These are phyloP conservation scores for Lacanobia wlatinum DNA, from an alignment of 2,888 invertebrate species.

Conservation along the genomic window DNA sequence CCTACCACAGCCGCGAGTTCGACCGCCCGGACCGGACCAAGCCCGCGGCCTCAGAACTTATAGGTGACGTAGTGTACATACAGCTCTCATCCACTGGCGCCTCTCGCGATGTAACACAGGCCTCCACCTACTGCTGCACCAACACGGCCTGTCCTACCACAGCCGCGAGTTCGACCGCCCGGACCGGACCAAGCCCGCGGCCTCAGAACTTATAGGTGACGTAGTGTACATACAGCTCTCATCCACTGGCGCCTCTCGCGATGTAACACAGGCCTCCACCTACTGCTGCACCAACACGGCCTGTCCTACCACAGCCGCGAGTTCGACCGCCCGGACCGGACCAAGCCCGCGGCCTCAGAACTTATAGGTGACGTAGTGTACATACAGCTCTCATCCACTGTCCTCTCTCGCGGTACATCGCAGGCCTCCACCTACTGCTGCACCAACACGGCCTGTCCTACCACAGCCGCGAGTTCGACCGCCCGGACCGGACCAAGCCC, in stretches of 20 bases:
- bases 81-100: conserved; percentile 95
- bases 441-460: conserved; percentile 94
- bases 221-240: not conserved
- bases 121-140: conserved; percentile 95
- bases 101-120: conserved; percentile 97
- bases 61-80: conserved; percentile 82
- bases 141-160: conserved; percentile 94
- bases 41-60: conserved; percentile 95
- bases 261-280: conserved; percentile 96
- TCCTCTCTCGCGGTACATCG: conserved; percentile 97
- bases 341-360: conserved; percentile 94
- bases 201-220: conserved; percentile 94
- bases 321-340: conserved; percentile 85
- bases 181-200: conserved; percentile 92
- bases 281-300: conserved; percentile 94
- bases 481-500: conserved; percentile 92
- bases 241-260: conserved; percentile 98
- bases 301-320: conserved; percentile 92
- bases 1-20: conserved; percentile 94
- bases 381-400: conserved; percentile 93
- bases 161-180: conserved; percentile 92
- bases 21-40: conserved; percentile 90
- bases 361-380: conserved; percentile 92
- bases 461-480: conserved; percentile 77
- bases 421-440: conserved; percentile 96